Conservation (phyloP, 2,113 vertebrate genomes). For the Nesogale talazaci region DNA sequence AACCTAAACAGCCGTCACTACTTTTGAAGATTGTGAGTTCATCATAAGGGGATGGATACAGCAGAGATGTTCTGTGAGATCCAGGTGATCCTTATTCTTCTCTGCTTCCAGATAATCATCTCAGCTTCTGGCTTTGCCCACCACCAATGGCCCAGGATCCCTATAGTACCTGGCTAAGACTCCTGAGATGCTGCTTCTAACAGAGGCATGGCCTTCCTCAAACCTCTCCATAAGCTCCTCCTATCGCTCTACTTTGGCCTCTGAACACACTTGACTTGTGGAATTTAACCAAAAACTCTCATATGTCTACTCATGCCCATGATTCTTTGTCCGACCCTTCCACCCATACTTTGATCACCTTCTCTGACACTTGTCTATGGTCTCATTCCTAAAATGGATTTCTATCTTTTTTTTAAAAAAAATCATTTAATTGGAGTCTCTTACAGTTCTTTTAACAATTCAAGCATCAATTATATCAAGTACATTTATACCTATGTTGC, state of each 20-base stretch:
- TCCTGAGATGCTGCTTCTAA: background rate
- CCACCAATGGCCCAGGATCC: too few relatives aligned
- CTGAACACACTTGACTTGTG: background rate
- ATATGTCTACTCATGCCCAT: background rate
- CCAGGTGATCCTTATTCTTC: too few relatives aligned
- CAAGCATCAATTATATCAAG: too few relatives aligned
- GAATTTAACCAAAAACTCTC: background rate
- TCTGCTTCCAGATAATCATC: background rate
- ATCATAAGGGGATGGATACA: background rate
- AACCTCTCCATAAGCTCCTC: background rate
- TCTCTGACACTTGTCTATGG: background rate
- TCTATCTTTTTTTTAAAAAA: too few relatives aligned
- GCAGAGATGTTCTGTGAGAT: background rate
- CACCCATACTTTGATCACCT: background rate
- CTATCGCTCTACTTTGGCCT: background rate
- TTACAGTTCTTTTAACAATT: too few relatives aligned
- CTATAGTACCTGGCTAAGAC: background rate
- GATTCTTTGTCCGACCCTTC: background rate
- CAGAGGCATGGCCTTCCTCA: background rate
- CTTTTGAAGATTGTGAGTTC: background rate
- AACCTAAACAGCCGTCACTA: background rate
- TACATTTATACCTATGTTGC: too few relatives aligned
- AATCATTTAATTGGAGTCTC: too few relatives aligned
- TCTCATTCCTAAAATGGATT: background rate
- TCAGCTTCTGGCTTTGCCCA: background rate